Conservation (phyloP, 2,888 invertebrate genomes). For the Pomacea canaliculata region DNA sequence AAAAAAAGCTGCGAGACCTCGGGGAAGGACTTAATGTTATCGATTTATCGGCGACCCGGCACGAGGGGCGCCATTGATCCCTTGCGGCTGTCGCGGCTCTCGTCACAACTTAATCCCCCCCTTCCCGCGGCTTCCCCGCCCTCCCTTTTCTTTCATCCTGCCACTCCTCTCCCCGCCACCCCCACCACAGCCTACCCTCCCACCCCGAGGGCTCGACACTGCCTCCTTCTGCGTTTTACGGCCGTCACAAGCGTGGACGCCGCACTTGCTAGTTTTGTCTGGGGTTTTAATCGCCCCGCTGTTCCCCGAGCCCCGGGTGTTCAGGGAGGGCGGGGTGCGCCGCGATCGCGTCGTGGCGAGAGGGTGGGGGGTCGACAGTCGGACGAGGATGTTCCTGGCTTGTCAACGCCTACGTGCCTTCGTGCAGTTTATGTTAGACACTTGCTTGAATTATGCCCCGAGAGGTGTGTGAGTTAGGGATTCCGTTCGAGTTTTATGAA, state of each 20-base stretch:
- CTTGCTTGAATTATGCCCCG: no score
- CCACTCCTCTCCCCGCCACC: conserved; percentile 7
- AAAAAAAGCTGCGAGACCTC: not conserved
- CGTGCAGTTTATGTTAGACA: no score
- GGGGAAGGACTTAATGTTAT: conserved; percentile 18
- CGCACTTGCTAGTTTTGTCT: conserved; percentile 8
- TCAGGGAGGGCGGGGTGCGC: no score
- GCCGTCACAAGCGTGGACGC: no score
- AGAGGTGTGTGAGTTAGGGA: no score
- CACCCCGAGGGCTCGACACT: not conserved
- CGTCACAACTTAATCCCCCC: not conserved
- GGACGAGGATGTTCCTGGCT: no score
- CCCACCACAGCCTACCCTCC: not conserved
- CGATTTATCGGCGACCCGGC: conserved; percentile 11
- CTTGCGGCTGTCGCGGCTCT: conserved; percentile 8
- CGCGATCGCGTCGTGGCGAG: no score
- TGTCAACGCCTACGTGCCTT: no score
- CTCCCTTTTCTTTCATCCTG: not conserved
- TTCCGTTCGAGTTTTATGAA: no score
- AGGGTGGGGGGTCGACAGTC: no score
- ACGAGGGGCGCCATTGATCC: conserved; percentile 1
- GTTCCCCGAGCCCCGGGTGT: not conserved
- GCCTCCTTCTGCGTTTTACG: not conserved
- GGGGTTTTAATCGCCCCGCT: conserved; percentile 4
- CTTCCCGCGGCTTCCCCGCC: not conserved